A percentile compares a stretch with the other conserved stretches of the same genome.
Evolutionary conservation across 2,797 vertebrate genomes (phyloP).

Genomic region (Halcyon badia): DNA sequence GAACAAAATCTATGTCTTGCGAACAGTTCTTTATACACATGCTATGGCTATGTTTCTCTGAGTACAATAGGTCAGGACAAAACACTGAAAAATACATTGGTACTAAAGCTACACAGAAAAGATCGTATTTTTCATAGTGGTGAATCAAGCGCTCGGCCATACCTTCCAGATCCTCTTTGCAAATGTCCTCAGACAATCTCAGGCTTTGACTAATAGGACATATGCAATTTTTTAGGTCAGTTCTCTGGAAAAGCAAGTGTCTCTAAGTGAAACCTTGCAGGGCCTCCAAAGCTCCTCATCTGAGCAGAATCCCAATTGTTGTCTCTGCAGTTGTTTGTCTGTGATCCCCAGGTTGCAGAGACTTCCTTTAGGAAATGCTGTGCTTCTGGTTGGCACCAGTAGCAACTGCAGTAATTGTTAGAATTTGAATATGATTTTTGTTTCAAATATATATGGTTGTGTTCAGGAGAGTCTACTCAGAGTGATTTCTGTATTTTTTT

Average conservation of each 20-base stretch:
- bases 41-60: background rate
- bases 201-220: background rate
- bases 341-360: background rate
- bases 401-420: background rate
- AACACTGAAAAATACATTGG: background rate
- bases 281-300: background rate
- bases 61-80: background rate
- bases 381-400: background rate
- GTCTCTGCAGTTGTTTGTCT: background rate
- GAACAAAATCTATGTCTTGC: background rate
- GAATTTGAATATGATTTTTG: background rate
- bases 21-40: background rate
- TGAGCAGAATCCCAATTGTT: background rate
- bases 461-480: background rate
- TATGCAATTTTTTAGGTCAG: background rate
- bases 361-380: background rate
- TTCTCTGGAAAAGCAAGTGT: background rate
- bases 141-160: background rate
- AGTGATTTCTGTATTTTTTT: background rate
- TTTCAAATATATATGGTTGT: background rate
- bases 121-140: fast-evolving
- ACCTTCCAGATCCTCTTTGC: background rate
- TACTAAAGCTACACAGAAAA: background rate
- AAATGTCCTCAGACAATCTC: background rate
- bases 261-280: background rate